Percentiles rank a stretch among this genome's conserved stretches.
Evolutionary conservation across 1,140 invertebrate genomes (phyloP).

Genomic region (Sinonovacula constricta): DNA sequence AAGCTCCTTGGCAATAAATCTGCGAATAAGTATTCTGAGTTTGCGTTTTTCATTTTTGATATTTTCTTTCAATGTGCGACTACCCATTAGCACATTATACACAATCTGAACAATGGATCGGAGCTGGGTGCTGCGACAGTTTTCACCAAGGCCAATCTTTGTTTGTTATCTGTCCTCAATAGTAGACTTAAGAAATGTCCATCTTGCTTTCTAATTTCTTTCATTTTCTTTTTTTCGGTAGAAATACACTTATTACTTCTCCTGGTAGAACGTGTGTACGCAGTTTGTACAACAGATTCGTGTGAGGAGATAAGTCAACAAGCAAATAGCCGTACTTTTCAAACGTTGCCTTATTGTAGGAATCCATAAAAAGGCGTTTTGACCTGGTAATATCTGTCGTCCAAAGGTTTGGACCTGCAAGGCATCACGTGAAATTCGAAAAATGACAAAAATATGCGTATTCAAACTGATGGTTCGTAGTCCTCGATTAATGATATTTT

Average conservation of each 20-base stretch:
- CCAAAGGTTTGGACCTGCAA: background rate
- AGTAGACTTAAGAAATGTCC: background rate
- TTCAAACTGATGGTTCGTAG: background rate
- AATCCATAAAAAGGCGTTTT: background rate
- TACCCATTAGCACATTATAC: background rate
- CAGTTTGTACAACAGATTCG: background rate
- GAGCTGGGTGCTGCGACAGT: background rate
- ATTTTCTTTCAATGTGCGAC: background rate
- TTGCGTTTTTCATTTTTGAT: background rate
- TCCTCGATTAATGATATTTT: background rate
- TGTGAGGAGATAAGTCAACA: background rate
- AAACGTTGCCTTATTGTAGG: background rate
- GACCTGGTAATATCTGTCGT: background rate
- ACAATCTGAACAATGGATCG: background rate
- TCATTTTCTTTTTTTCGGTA: background rate
- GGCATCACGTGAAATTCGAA: background rate
- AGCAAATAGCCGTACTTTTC: background rate
- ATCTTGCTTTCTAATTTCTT: background rate
- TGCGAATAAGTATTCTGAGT: background rate
- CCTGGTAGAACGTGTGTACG: background rate
- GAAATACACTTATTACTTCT: background rate
- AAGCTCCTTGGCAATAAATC: background rate
- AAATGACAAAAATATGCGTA: background rate
- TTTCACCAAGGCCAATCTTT: background rate
- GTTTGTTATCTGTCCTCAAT: background rate